phyloP scores from a whole-genome alignment of 1,140 invertebrate genomes.

The Ylistrum balloti region DNA sequence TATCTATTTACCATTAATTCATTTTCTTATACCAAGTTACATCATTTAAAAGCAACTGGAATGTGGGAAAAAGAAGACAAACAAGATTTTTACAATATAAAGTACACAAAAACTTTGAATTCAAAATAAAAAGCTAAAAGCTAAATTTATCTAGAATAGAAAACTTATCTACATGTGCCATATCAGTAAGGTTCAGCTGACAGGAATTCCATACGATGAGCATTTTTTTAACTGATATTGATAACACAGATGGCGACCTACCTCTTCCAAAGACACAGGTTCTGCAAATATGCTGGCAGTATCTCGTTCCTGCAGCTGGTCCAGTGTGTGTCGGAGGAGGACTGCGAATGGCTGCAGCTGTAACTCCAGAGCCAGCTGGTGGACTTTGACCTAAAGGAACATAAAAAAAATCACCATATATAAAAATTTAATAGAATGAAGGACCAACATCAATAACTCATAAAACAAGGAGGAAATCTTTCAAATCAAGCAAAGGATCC shows the following conservation, averaged over 20 bases:
- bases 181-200: not conserved
- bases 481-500: too few species aligned
- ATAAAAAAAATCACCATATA: not conserved
- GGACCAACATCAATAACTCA: too few species aligned
- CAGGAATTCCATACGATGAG: not conserved
- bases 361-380: conserved; percentile 89
- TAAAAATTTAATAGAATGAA: not conserved
- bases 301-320: conserved; percentile 91
- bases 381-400: conserved; percentile 86
- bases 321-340: conserved; percentile 87
- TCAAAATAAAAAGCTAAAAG: not conserved
- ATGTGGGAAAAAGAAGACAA: not conserved
- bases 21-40: not conserved
- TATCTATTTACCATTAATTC: too few species aligned
- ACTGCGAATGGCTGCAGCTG: conserved; percentile 90
- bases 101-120: not conserved
- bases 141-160: not conserved
- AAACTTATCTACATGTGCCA: conserved; percentile 6
- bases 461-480: too few species aligned
- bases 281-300: conserved; percentile 94
- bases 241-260: conserved; percentile 62
- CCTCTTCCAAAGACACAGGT: conserved; percentile 95
- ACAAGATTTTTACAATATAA: not conserved
- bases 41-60: not conserved
- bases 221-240: not conserved